These are phyloP conservation scores for Eurois occulta DNA, from an alignment of 2,888 invertebrate species.

Conservation along the genomic window DNA sequence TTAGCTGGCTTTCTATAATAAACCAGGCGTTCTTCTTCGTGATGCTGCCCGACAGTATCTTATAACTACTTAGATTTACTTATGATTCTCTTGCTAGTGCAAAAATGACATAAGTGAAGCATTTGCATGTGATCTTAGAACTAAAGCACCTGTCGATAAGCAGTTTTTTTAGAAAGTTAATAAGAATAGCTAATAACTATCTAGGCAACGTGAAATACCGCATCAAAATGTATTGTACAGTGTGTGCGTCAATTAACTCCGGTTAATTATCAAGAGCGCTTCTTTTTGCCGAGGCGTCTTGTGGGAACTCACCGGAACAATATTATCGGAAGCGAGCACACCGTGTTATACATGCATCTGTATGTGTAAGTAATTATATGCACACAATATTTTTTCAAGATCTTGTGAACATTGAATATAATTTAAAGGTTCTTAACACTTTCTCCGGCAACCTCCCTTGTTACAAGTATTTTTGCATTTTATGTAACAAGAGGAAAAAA, in stretches of 20 bases:
- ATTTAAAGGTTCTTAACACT: constrained; percentile 64
- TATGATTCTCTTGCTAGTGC: not conserved
- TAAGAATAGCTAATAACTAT: constrained; percentile 52
- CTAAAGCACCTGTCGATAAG: constrained; percentile 27
- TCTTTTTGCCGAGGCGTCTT: constrained; percentile 77
- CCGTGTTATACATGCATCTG: constrained; percentile 44
- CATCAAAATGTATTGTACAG: constrained; percentile 61
- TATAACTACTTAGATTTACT: not conserved
- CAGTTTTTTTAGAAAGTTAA: constrained; percentile 47
- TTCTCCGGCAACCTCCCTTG: constrained; percentile 37
- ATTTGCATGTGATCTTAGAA: not conserved
- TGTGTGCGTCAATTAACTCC: constrained; percentile 66
- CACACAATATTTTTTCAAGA: constrained; percentile 39
- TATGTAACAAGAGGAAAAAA: constrained; percentile 17
- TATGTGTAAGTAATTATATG: constrained; percentile 55
- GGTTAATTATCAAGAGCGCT: constrained; percentile 82
- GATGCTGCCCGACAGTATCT: not conserved
- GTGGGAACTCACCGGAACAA: constrained; percentile 87
- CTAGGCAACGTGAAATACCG: constrained; percentile 63
- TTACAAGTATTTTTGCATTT: constrained; percentile 5
- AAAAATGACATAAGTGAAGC: not conserved
- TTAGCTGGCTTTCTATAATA: not conserved
- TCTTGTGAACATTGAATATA: constrained; percentile 44
- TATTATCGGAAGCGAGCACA: constrained; percentile 80
- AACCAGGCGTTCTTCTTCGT: not conserved